Base-by-base conservation (phyloP, 2,888 invertebrate genomes). In the Orgyia antiqua region DNA sequence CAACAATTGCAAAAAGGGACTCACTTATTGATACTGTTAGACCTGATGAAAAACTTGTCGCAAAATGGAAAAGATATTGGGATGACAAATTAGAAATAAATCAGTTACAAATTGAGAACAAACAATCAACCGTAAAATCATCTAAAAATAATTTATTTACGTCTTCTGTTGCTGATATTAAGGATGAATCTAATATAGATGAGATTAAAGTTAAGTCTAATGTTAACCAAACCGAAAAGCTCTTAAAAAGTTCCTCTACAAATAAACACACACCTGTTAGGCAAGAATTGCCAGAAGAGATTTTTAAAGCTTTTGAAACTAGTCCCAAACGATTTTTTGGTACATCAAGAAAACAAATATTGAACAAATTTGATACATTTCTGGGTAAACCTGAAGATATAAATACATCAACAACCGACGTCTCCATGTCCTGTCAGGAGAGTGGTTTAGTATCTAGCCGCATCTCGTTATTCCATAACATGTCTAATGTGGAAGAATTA, bases 291-390 rank as follows among this genome's bases (percentile, higher is more conserved):
- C 74, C 84, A 2, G 84, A 84, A 61, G 84, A 84, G 63, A 70
- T 86, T 5, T 84, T 78, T 29, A 82, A 77, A 62, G 86, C 84
- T 9, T 86, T 86, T 48, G 86, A 86, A 68, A 86, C 83, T 9
- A 86, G 84, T 43, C 86, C 86, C 5, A 87, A 83, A 44, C 62
- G 84, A 52, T 86, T 86, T 51, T 86, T 87, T 33, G 86, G 84
- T 1, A 84, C 84, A 15, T 86, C 84, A 25, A 67, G 84, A 46
- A 77, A 76, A 45, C 83, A 79, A 36, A 86, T 86, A 49, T 54
- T 84, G 39, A 80, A 69, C 50, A 86, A 84, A 65, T 75, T 86
- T 31, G 86, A 86, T 41, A 74, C 70, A 41, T 86, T 79, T 58
- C 68, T 73, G 53, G 77, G 71, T 33, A 78, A 75, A 49, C 70